A percentile compares a stretch with the other conserved stretches of the same genome.
phyloP scores from a whole-genome alignment of 2,888 invertebrate genomes.

The Phoenoteleia sp. region DNA sequence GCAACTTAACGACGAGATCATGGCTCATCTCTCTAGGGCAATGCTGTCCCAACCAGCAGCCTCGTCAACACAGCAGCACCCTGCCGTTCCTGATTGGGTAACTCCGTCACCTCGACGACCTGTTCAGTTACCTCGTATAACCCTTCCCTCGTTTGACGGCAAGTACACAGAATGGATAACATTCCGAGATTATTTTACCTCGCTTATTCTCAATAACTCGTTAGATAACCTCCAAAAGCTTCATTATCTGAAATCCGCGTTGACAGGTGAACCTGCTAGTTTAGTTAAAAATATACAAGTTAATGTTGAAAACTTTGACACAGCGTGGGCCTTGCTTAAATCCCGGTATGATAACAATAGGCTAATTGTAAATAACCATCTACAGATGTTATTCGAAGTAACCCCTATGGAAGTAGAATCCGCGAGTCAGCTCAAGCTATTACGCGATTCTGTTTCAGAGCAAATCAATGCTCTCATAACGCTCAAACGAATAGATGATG shows the following conservation, averaged over 20 bases:
- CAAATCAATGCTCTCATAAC: background rate
- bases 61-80: no score
- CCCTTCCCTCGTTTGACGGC: slow-evolving; percentile 13
- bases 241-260: slow-evolving; percentile 4
- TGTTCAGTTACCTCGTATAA: no score
- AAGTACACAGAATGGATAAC: slow-evolving; percentile 5
- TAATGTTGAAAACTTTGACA: background rate
- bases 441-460: background rate
- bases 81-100: no score
- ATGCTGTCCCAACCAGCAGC: no score
- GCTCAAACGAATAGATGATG: background rate
- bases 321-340: background rate
- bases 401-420: background rate
- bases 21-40: no score
- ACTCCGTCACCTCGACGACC: background rate
- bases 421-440: background rate
- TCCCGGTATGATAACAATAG: background rate
- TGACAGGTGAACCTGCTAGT: background rate
- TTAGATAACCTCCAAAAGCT: background rate
- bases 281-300: background rate
- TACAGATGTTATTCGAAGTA: background rate
- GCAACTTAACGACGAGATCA: no score
- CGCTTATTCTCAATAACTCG: background rate
- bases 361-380: background rate
- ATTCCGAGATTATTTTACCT: background rate